Evolutionary conservation across 2,797 vertebrate genomes (phyloP).

Genomic region (Spatula versicolor): DNA sequence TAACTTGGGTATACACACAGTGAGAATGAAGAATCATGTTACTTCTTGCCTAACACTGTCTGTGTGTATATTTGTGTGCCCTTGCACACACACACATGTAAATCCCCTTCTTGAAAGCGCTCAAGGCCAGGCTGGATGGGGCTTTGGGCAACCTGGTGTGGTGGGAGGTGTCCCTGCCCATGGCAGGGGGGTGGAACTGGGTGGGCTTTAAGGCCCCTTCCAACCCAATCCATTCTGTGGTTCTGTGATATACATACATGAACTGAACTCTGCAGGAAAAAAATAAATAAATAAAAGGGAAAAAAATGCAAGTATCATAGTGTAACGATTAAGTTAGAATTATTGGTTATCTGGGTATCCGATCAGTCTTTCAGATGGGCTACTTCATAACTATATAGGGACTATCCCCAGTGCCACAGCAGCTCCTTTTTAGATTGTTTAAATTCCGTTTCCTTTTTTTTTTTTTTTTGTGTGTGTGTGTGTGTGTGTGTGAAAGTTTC

Average conservation of each 20-base stretch:
- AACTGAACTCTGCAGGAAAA: neutral
- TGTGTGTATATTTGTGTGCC: neutral
- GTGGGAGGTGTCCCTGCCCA: neutral
- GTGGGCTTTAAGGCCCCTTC: neutral
- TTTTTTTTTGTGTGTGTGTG: neutral
- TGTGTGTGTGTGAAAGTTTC: neutral
- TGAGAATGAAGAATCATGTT: neutral
- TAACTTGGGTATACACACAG: neutral
- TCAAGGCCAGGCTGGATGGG: neutral
- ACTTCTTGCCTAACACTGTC: neutral
- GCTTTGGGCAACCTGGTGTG: neutral
- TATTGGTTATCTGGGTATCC: neutral
- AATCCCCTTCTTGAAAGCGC: neutral
- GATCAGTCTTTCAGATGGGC: neutral
- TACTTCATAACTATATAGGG: rapidly evolving
- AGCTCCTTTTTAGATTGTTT: neutral
- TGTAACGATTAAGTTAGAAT: neutral
- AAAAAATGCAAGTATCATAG: neutral
- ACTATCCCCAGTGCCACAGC: neutral
- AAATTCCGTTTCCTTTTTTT: neutral
- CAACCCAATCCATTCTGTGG: neutral
- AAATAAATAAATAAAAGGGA: no score
- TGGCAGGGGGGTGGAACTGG: neutral
- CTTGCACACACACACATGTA: rapidly evolving
- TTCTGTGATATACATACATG: neutral